These are phyloP conservation scores for Laupala kohalensis DNA, from an alignment of 1,140 invertebrate species.

Conservation along the genomic window DNA sequence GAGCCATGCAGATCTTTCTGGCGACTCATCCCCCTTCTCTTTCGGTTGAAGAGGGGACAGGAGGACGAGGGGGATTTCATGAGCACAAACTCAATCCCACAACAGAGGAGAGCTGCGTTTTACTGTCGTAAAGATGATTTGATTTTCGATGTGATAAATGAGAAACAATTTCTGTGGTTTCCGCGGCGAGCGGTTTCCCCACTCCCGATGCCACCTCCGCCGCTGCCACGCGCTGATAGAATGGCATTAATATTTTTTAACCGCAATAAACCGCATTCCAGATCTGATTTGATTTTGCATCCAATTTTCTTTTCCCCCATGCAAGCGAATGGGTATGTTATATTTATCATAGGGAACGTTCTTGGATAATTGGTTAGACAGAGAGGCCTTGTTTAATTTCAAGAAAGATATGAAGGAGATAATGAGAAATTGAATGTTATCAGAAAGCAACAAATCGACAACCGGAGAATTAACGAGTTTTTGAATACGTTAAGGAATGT, in stretches of 20 bases:
- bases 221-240: not conserved
- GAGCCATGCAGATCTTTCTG: too few relatives aligned
- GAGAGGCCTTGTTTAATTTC: not conserved
- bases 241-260: not conserved
- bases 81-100: not conserved
- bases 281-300: not conserved
- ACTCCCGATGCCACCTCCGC: not conserved
- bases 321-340: not conserved
- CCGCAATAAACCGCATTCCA: not conserved
- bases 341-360: not conserved
- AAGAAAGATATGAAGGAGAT: not conserved
- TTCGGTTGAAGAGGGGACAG: too few relatives aligned
- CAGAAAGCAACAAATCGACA: not conserved
- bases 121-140: not conserved
- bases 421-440: not conserved
- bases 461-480: not conserved
- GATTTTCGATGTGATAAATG: not conserved
- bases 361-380: not conserved
- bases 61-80: not conserved
- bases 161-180: not conserved
- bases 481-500: not conserved
- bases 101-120: not conserved
- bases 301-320: not conserved
- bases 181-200: not conserved
- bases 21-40: too few relatives aligned